phyloP scores from a whole-genome alignment of 2,797 vertebrate genomes.

The Micropoecilia bifurca region DNA sequence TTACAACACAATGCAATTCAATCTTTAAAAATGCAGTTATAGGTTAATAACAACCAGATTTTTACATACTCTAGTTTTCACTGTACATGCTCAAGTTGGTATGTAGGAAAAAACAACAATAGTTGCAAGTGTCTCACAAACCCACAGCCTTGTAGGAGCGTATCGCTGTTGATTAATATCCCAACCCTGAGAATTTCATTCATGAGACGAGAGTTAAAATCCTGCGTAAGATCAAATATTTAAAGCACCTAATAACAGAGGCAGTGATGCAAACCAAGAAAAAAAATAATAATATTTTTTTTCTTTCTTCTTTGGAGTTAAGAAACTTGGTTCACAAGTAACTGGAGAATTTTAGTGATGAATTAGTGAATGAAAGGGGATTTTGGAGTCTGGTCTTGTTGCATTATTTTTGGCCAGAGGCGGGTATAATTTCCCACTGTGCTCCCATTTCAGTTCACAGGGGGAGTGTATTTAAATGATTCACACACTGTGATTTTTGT shows the following conservation, averaged over 20 bases:
- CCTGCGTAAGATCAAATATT: neutral
- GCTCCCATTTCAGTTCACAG: conserved; percentile 5
- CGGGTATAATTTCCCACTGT: conserved; percentile 4
- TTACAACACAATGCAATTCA: neutral
- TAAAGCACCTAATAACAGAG: neutral
- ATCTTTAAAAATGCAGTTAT: neutral
- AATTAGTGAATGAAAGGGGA: neutral
- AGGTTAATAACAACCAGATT: neutral
- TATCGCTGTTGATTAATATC: neutral
- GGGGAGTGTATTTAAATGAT: conserved; percentile 7
- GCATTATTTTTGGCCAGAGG: conserved; percentile 7
- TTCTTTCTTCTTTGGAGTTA: neutral
- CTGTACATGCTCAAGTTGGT: neutral
- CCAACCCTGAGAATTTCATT: neutral
- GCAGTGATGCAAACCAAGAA: neutral
- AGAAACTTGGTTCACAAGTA: neutral
- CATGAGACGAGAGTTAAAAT: neutral
- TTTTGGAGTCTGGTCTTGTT: neutral
- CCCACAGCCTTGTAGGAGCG: too few species aligned
- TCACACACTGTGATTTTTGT: conserved; percentile 8
- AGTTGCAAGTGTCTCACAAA: neutral
- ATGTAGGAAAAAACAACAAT: neutral
- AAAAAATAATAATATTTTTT: neutral
- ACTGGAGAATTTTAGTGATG: neutral
- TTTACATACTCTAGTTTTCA: neutral